A percentile compares a stretch with the other conserved stretches of the same genome.
phyloP scores from a whole-genome alignment of 2,113 vertebrate species.

The Colistium nudipinnis region DNA sequence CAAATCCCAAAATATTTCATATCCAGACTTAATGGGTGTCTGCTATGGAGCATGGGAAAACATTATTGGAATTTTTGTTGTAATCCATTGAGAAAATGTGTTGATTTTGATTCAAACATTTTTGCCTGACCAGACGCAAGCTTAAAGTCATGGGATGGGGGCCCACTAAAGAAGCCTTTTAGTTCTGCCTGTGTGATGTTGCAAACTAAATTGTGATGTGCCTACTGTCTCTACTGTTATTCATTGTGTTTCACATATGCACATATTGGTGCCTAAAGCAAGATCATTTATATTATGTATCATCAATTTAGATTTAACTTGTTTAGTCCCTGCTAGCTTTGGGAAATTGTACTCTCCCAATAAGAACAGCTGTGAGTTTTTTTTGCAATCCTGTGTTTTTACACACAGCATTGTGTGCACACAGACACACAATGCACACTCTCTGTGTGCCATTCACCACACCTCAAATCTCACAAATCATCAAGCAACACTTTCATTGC shows the following conservation, averaged over 20 bases:
- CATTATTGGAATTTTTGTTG: background rate
- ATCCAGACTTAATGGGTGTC: background rate
- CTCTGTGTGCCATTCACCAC: background rate
- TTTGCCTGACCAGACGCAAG: constrained; percentile 10
- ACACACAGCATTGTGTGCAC: background rate
- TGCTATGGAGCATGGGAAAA: background rate
- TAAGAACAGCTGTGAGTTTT: background rate
- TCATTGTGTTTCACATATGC: background rate
- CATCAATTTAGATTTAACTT: background rate
- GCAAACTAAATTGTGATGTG: background rate
- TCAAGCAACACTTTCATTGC: constrained; percentile 22
- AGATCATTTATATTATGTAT: background rate
- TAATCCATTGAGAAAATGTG: no score
- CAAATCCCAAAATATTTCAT: constrained; percentile 23
- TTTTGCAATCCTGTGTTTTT: background rate
- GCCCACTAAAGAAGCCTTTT: background rate
- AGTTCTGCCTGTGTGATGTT: background rate
- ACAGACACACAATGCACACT: constrained; percentile 5
- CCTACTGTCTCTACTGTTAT: background rate
- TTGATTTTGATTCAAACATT: background rate
- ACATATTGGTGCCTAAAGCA: background rate
- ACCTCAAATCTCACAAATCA: constrained; percentile 25
- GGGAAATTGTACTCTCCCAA: background rate
- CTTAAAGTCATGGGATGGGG: background rate
- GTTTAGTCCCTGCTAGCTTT: background rate